These are phyloP conservation scores for Andricus curvator DNA, from an alignment of 2,888 invertebrate genomes.

Conservation along the genomic window DNA sequence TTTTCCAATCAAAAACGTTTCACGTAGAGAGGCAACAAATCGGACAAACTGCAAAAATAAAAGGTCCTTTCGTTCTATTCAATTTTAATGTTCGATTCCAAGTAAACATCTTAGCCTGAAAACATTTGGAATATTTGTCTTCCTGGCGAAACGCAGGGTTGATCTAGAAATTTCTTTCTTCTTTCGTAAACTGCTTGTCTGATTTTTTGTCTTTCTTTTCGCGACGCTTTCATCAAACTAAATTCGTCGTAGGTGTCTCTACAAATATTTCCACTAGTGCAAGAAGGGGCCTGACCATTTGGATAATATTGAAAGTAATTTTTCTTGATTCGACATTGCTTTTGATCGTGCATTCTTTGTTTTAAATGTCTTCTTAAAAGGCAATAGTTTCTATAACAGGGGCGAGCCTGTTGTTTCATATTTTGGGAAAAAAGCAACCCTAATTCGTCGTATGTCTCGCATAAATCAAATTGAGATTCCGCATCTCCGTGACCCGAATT, in stretches of 20 bases:
- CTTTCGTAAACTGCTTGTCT: constrained; percentile 56
- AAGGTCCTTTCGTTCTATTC: neutral
- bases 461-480: constrained; percentile 25
- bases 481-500: constrained; percentile 19
- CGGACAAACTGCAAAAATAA: neutral
- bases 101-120: neutral
- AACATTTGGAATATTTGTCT: constrained; percentile 10
- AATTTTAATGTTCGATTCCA: neutral
- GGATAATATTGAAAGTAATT: constrained; percentile 49
- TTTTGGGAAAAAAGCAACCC: constrained; percentile 61
- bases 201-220: constrained; percentile 47
- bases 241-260: constrained; percentile 63
- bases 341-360: constrained; percentile 53
- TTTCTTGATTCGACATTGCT: constrained; percentile 55
- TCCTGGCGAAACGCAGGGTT: constrained; percentile 52
- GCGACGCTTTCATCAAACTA: constrained; percentile 55
- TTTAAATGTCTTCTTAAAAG: constrained; percentile 54
- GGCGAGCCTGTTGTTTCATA: constrained; percentile 57
- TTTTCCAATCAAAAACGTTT: neutral
- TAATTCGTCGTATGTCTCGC: constrained; percentile 60
- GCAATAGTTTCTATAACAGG: constrained; percentile 60
- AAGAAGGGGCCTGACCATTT: constrained; percentile 54
- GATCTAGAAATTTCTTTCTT: constrained; percentile 58
- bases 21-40: neutral
- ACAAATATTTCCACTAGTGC: constrained; percentile 61